These are phyloP conservation scores for Chromoteleia sp. DNA, from an alignment of 2,888 invertebrate species.

Conservation along the genomic window DNA sequence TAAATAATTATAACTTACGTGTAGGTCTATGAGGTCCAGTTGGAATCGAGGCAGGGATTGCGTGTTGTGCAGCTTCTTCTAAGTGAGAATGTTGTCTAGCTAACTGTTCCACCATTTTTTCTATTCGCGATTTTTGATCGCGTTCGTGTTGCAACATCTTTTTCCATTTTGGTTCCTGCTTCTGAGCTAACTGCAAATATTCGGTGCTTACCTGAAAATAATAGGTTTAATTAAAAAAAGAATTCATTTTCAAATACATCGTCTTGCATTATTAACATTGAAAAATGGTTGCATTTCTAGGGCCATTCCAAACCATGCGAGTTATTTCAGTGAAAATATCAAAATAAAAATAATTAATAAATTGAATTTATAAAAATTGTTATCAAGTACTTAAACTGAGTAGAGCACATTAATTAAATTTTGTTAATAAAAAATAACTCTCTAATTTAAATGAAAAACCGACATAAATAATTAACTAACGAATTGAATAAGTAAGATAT, in stretches of 20 bases:
- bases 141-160: constrained; percentile 97
- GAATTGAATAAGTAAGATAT: too few species aligned
- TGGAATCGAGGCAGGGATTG: constrained; percentile 80
- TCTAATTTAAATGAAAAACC: background rate
- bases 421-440: too few species aligned
- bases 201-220: constrained; percentile 93
- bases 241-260: constrained; percentile 3
- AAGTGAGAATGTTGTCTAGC: constrained; percentile 98
- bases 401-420: too few species aligned
- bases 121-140: constrained; percentile 95
- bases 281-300: constrained; percentile 29
- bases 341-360: constrained; percentile 17
- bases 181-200: constrained; percentile 95
- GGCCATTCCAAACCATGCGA: constrained; percentile 14
- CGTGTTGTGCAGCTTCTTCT: constrained; percentile 94
- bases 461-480: too few species aligned
- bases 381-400: too few species aligned
- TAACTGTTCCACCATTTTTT: constrained; percentile 98
- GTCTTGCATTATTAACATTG: too few species aligned
- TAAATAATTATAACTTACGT: constrained; percentile 74
- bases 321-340: constrained; percentile 19
- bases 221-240: constrained; percentile 11
- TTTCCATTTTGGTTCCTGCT: constrained; percentile 96
- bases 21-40: constrained; percentile 79
- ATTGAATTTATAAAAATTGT: background rate